phyloP scores from a whole-genome alignment of 2,113 vertebrate genomes.

The Indicator indicator region DNA sequence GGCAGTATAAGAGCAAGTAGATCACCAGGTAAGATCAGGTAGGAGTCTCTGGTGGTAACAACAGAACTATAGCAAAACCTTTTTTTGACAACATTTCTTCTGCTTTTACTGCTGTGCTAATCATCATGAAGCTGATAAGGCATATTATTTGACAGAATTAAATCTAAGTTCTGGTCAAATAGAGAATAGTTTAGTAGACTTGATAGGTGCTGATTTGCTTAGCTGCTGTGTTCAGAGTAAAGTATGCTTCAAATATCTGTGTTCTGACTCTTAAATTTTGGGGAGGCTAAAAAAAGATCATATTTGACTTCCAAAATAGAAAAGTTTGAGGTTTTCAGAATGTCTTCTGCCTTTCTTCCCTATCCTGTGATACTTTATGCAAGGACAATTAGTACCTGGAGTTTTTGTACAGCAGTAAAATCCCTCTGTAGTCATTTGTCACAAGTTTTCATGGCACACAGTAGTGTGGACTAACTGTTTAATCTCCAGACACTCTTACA shows the following conservation, averaged over 20 bases:
- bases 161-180: constrained; percentile 51
- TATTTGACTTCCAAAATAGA: not conserved
- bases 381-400: not conserved
- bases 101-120: constrained; percentile 41
- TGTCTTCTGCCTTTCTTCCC: not conserved
- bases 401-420: not conserved
- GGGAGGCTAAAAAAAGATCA: not conserved
- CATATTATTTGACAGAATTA: constrained; percentile 45
- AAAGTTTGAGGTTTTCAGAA: not conserved
- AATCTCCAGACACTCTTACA: not conserved
- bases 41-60: constrained; percentile 35
- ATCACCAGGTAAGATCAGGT: constrained; percentile 63
- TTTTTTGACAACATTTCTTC: constrained; percentile 30
- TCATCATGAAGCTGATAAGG: constrained; percentile 54
- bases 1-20: constrained; percentile 42
- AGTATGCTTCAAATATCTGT: not conserved
- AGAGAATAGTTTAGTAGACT: not conserved
- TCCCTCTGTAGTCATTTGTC: not conserved
- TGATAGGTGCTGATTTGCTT: constrained; percentile 9
- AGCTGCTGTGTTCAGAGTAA: not conserved
- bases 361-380: not conserved
- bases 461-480: not conserved
- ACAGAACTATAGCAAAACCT: not conserved
- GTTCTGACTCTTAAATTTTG: not conserved
- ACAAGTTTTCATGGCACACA: not conserved